phyloP scores from a whole-genome alignment of 2,797 vertebrate genomes.

The Cyprinella venusta region DNA sequence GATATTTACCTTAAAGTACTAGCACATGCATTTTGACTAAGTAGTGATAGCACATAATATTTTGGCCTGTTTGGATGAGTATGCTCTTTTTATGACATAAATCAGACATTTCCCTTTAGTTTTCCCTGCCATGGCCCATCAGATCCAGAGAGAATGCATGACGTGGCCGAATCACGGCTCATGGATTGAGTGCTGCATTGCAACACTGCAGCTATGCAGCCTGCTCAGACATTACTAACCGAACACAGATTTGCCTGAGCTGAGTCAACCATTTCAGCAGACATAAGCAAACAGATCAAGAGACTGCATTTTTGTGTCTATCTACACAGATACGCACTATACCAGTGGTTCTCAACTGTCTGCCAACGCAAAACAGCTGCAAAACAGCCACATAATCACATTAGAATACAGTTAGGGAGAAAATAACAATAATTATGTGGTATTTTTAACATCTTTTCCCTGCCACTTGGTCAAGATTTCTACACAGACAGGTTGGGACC shows the following conservation, averaged over 20 bases:
- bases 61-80: background rate
- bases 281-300: conserved; percentile 24
- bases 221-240: conserved; percentile 40
- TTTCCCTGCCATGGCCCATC: background rate
- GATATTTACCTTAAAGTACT: conserved; percentile 7
- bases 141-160: background rate
- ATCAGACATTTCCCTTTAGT: conserved; percentile 8
- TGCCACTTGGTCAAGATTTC: background rate
- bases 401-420: background rate
- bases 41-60: background rate
- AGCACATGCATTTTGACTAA: conserved; percentile 26
- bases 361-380: background rate
- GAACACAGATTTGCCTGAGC: conserved; percentile 45
- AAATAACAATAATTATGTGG: background rate
- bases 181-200: conserved; percentile 21
- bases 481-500: background rate
- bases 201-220: conserved; percentile 32
- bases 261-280: background rate
- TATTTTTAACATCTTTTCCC: background rate
- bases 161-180: conserved; percentile 10
- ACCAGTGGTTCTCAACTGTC: conserved; percentile 5
- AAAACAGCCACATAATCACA: background rate
- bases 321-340: background rate
- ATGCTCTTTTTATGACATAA: background rate
- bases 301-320: background rate